These are phyloP conservation scores for Triplophysa bombifrons DNA, from an alignment of 2,797 vertebrate species.

Conservation along the genomic window DNA sequence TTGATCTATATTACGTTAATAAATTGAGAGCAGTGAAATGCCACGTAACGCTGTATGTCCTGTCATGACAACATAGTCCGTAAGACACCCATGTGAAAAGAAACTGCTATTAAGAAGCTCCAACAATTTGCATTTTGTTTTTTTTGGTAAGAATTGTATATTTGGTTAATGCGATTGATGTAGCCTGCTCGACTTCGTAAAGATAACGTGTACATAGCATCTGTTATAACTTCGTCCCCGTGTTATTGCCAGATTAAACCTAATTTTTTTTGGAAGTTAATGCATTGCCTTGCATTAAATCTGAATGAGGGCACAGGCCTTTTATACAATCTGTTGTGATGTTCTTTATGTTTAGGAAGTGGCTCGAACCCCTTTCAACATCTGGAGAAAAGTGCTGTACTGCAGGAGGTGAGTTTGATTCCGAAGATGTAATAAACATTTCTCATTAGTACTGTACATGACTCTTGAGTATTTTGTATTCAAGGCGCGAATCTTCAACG, in stretches of 20 bases:
- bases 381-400: conserved; percentile 95
- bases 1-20: neutral
- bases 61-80: too few relatives aligned
- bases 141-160: too few relatives aligned
- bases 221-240: too few relatives aligned
- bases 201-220: too few relatives aligned
- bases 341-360: conserved; percentile 78
- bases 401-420: conserved; percentile 87
- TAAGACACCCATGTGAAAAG: neutral
- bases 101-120: too few relatives aligned
- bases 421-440: neutral
- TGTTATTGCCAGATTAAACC: too few relatives aligned
- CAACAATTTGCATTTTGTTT: too few relatives aligned
- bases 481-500: conserved; percentile 95
- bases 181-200: too few relatives aligned
- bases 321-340: conserved; percentile 24
- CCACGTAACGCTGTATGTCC: neutral
- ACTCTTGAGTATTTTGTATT: neutral
- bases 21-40: neutral
- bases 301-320: neutral
- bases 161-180: too few relatives aligned
- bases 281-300: neutral
- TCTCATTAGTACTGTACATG: neutral
- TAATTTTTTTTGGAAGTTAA: too few relatives aligned
- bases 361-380: conserved; percentile 97